Percentiles rank a stretch among this genome's conserved stretches.
phyloP scores from a whole-genome alignment of 2,797 vertebrate genomes.

The Miichthys miiuy region DNA sequence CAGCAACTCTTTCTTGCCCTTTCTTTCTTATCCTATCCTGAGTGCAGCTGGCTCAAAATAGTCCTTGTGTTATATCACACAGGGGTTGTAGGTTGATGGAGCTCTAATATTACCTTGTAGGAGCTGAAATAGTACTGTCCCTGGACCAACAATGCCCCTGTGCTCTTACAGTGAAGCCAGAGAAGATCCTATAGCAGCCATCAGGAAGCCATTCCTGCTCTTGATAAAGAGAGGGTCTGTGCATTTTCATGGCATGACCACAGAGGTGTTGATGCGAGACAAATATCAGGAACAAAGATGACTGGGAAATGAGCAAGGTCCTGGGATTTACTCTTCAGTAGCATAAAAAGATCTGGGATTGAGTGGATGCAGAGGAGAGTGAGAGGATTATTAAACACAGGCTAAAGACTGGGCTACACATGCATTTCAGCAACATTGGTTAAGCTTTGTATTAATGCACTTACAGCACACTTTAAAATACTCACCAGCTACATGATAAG shows the following conservation, averaged over 20 bases:
- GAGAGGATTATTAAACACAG: constrained; percentile 30
- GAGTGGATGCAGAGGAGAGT: neutral
- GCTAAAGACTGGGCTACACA: constrained; percentile 7
- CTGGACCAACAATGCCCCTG: constrained; percentile 59
- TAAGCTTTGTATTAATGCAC: constrained; percentile 12
- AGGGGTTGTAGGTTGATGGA: constrained; percentile 69
- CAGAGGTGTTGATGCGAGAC: constrained; percentile 25
- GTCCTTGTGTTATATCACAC: constrained; percentile 69
- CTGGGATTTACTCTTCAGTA: constrained; percentile 14
- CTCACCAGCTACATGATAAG: neutral
- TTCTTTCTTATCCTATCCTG: constrained; percentile 49
- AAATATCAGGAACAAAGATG: constrained; percentile 5
- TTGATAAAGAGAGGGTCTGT: constrained; percentile 30
- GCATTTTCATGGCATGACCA: constrained; percentile 5
- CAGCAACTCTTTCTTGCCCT: constrained; percentile 26
- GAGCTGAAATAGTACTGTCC: constrained; percentile 67
- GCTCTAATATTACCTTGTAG: constrained; percentile 67
- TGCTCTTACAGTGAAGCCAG: constrained; percentile 48
- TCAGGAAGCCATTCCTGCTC: constrained; percentile 30
- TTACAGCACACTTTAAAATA: constrained; percentile 1
- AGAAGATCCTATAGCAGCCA: constrained; percentile 40
- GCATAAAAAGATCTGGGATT: constrained; percentile 24
- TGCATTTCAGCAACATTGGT: constrained; percentile 23
- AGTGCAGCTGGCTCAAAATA: constrained; percentile 74
- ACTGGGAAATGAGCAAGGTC: neutral